phyloP scores from a whole-genome alignment of 2,888 invertebrate species.

The Ophion obscuratus region DNA sequence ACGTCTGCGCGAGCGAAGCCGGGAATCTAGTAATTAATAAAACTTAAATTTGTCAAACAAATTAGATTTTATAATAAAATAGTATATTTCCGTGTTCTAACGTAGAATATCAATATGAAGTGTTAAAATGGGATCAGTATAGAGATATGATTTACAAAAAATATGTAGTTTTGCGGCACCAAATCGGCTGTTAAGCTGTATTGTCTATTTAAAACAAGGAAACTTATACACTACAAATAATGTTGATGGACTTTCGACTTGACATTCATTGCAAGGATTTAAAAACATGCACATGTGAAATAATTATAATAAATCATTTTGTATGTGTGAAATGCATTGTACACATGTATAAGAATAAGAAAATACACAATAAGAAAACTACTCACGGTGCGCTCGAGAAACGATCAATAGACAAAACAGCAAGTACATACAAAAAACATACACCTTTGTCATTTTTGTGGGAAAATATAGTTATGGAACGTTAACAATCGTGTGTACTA shows the following conservation, averaged over 20 bases:
- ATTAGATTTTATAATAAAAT: too few relatives aligned
- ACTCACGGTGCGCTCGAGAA: slow-evolving; percentile 22
- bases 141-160: too few relatives aligned
- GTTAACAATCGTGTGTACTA: slow-evolving; percentile 3
- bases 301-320: background rate
- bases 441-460: slow-evolving; percentile 20
- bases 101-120: too few relatives aligned
- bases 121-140: too few relatives aligned
- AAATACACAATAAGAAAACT: background rate
- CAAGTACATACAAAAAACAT: background rate
- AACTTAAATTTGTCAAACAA: too few relatives aligned
- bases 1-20: too few relatives aligned
- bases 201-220: background rate
- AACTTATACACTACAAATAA: background rate
- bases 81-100: too few relatives aligned
- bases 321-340: background rate
- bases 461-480: slow-evolving; percentile 3
- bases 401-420: slow-evolving; percentile 8
- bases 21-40: too few relatives aligned
- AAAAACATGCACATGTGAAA: background rate
- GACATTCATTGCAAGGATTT: too few relatives aligned
- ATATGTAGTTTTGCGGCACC: too few relatives aligned
- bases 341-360: background rate
- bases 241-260: too few relatives aligned
- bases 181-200: too few relatives aligned